phyloP scores from a whole-genome alignment of 2,888 invertebrate species.

The Autographa gamma region DNA sequence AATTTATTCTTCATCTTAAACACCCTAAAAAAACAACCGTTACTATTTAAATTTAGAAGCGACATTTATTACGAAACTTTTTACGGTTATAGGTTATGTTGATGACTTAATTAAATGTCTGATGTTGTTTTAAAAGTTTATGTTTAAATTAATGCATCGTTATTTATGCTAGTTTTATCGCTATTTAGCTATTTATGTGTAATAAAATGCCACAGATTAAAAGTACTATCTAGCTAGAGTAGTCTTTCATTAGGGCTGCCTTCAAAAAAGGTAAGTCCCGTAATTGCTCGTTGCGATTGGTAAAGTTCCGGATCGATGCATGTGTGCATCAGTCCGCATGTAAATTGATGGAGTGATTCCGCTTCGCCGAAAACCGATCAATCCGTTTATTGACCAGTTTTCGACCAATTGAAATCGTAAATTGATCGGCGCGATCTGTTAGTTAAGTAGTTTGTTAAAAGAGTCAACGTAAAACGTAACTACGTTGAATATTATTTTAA shows the following conservation, averaged over 20 bases:
- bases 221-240: not conserved
- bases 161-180: not conserved
- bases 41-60: slow-evolving; percentile 15
- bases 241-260: not conserved
- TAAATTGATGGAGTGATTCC: slow-evolving; percentile 1
- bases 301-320: slow-evolving; percentile 4
- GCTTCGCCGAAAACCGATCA: slow-evolving; percentile 4
- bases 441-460: not conserved
- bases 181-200: not conserved
- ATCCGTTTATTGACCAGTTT: slow-evolving; percentile 4
- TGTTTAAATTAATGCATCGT: not conserved
- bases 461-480: not conserved
- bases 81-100: slow-evolving; percentile 10
- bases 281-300: slow-evolving; percentile 1
- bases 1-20: slow-evolving; percentile 24
- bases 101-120: not conserved
- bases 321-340: not conserved
- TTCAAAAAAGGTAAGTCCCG: not conserved
- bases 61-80: slow-evolving; percentile 15
- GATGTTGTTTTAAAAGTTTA: not conserved
- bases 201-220: not conserved
- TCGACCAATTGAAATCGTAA: not conserved
- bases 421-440: not conserved
- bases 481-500: too few relatives aligned
- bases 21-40: slow-evolving; percentile 13